Evolutionary conservation across 2,797 vertebrate genomes (phyloP).

Genomic region (Distichodus sexfasciatus): DNA sequence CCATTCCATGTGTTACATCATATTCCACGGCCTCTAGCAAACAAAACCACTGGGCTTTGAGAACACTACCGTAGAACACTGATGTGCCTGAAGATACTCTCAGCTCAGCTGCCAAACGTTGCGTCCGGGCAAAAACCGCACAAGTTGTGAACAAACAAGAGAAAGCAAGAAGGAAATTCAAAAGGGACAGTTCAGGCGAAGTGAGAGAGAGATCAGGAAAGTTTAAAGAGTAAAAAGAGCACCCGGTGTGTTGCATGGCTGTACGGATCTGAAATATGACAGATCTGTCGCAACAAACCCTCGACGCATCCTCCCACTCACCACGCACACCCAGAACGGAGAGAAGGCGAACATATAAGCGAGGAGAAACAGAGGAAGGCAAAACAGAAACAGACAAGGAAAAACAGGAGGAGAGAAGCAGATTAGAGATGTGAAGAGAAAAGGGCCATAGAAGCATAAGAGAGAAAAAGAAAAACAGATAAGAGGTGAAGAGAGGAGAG

Average conservation of each 20-base stretch:
- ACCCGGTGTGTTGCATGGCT: constrained; percentile 13
- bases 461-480: constrained; percentile 1
- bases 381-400: neutral
- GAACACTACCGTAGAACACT: neutral
- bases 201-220: neutral
- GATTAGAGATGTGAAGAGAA: no score
- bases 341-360: constrained; percentile 4
- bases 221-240: neutral
- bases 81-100: constrained; percentile 9
- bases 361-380: neutral
- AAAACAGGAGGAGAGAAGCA: no score
- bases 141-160: neutral
- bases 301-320: constrained; percentile 20
- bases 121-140: neutral
- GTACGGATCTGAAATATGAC: constrained; percentile 44
- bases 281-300: constrained; percentile 42
- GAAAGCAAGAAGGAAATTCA: neutral
- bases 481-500: constrained; percentile 7
- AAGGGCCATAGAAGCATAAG: no score
- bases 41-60: constrained; percentile 6
- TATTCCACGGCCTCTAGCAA: neutral
- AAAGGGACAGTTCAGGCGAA: neutral
- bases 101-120: neutral
- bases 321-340: constrained; percentile 20
- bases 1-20: constrained; percentile 24